These are phyloP conservation scores for Spondyliosoma cantharus DNA, from an alignment of 2,797 vertebrate genomes.

Conservation along the genomic window DNA sequence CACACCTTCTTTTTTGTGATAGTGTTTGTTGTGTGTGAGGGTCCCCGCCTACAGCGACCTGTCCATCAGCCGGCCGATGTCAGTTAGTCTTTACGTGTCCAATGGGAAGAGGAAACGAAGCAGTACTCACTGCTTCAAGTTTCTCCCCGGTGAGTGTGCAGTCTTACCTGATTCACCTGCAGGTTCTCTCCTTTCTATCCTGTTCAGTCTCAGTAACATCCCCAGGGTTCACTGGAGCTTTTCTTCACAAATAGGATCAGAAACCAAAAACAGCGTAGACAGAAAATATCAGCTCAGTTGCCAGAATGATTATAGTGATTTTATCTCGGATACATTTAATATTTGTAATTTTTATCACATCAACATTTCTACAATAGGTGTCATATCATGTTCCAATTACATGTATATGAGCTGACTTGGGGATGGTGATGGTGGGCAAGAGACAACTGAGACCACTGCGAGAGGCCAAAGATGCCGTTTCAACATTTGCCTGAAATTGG, in stretches of 20 bases:
- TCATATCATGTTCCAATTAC: no score
- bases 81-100: conserved; percentile 91
- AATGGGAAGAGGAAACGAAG: conserved; percentile 93
- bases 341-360: no score
- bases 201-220: background rate
- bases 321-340: no score
- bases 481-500: no score
- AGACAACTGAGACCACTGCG: no score
- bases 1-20: background rate
- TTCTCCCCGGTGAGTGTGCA: conserved; percentile 87
- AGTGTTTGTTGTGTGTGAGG: conserved; percentile 88
- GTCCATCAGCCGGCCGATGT: conserved; percentile 86
- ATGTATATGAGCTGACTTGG: no score
- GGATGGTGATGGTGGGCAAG: no score
- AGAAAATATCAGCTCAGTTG: no score
- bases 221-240: background rate
- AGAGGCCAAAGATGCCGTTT: no score
- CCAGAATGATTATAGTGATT: no score
- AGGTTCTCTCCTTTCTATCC: background rate
- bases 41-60: conserved; percentile 90
- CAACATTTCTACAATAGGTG: no score
- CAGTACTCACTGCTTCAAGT: conserved; percentile 93
- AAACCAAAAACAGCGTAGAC: background rate
- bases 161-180: background rate
- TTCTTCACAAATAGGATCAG: background rate